A percentile compares a stretch with the other conserved stretches of the same genome.
phyloP scores from a whole-genome alignment of 2,888 invertebrate species.

The Acrocyrtus sp. region DNA sequence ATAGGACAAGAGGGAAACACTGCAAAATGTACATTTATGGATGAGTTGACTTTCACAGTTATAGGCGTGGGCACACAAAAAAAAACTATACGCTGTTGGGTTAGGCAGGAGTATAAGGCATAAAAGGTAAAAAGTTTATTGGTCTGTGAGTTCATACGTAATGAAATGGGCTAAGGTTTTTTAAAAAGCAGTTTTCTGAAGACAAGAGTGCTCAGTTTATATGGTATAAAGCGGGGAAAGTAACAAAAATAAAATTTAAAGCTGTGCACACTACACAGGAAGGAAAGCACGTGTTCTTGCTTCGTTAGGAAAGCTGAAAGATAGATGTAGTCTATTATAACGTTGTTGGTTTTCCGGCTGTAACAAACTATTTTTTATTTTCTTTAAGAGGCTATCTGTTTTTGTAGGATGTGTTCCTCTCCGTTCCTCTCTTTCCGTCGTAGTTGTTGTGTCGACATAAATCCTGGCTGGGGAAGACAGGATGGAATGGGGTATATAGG shows the following conservation, averaged over 20 bases:
- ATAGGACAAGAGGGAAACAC: too few species aligned
- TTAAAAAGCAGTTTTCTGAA: slow-evolving; percentile 2
- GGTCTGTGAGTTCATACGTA: not conserved
- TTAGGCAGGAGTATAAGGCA: too few species aligned
- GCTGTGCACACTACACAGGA: too few species aligned
- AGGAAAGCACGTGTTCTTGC: slow-evolving; percentile 28
- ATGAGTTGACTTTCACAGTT: not conserved
- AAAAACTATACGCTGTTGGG: too few species aligned
- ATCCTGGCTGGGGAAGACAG: slow-evolving; percentile 45
- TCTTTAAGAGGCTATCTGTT: slow-evolving; percentile 6
- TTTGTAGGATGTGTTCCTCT: not conserved
- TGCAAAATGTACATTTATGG: not conserved
- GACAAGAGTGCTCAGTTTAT: not conserved
- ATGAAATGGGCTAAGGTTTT: not conserved
- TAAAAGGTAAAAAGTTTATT: not conserved
- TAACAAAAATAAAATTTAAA: too few species aligned
- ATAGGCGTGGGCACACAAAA: too few species aligned
- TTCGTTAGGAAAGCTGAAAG: not conserved
- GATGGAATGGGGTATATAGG: slow-evolving; percentile 32
- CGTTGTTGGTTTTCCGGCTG: too few species aligned
- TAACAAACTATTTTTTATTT: too few species aligned
- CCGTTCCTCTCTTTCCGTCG: slow-evolving; percentile 2
- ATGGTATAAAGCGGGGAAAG: not conserved
- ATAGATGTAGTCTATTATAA: too few species aligned
- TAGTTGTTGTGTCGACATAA: slow-evolving; percentile 41